Evolutionary conservation across 2,797 vertebrate species (phyloP), one percentile per base, ranked within the genome.

Genomic region (Cheirogaleus major): DNA sequence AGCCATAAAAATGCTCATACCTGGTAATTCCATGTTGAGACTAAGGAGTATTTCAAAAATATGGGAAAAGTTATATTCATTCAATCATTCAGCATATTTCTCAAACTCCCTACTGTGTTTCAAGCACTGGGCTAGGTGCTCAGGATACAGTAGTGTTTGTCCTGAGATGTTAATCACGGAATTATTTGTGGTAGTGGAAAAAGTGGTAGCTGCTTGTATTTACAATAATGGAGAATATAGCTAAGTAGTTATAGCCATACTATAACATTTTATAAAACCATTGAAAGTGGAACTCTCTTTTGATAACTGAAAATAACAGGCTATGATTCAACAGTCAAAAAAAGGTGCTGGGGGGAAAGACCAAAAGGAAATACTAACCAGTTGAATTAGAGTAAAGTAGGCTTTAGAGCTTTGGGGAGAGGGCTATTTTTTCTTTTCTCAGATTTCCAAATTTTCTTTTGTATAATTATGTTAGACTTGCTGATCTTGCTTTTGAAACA

Each of bases 401-500:
- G 5, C 70, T 82, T 82, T 63, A 80, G 89, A 32, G 18, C 5
- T 25, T 35, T 70, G 41, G 2, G 32, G 30, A 7, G 4, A n/a
- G 30, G 15, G n/a, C 20, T 55, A 8, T 75, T 50, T 45, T 65
- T 72, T 32, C 14, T 87, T 35, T 38, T 38, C 84, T 91, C 79
- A 65, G 14, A 75, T 85, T 76, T 82, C 63, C n/a, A 79, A 17
- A n/a, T 87, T 78, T 95, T 91, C 30, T 84, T 83, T 76, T 72
- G 8, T 81, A 13, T 89, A 38, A 55, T 94, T 89, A 38, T 43
- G 48, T 91, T 48, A 63, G 32, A 89, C 85, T 93, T 89, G 30
- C 17, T 61, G n/a, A 41, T 91, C 27, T 83, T 94, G 17, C 35
- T 95, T 91, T 93, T 92, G 32, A 89, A 83, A 84, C 27, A 73